Percentiles rank a stretch among this genome's conserved stretches.
phyloP scores from a whole-genome alignment of 1,140 invertebrate species.

The Phortica variegata region DNA sequence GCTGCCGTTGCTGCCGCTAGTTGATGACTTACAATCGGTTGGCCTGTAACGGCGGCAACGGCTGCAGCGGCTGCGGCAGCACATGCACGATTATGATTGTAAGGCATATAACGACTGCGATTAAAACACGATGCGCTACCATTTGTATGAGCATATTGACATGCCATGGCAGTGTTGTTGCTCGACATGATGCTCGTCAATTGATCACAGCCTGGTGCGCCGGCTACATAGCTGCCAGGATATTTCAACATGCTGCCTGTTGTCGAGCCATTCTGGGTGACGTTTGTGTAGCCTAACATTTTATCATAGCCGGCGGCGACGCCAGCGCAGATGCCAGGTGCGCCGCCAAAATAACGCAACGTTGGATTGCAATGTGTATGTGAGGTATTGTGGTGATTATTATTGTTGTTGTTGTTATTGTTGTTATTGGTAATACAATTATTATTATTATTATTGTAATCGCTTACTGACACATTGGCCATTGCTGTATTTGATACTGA shows the following conservation, averaged over 20 bases:
- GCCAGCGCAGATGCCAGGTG: constrained; percentile 5
- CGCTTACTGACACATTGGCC: too few relatives aligned
- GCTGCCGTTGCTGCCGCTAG: constrained; percentile 6
- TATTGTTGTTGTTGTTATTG: not conserved
- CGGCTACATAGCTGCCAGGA: constrained; percentile 11
- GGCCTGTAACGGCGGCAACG: constrained; percentile 18
- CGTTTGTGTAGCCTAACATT: constrained; percentile 22
- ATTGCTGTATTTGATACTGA: too few relatives aligned
- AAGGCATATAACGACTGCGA: constrained; percentile 43
- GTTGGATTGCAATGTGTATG: too few relatives aligned
- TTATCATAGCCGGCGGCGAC: constrained; percentile 1
- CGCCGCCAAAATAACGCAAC: constrained; percentile 6
- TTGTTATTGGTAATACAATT: constrained; percentile 5
- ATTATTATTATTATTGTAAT: too few relatives aligned
- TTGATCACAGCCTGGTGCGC: constrained; percentile 5
- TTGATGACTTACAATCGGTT: constrained; percentile 13
- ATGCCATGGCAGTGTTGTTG: constrained; percentile 7
- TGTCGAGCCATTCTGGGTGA: constrained; percentile 1
- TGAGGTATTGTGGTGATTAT: not conserved
- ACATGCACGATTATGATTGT: constrained; percentile 33
- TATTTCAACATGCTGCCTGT: constrained; percentile 17
- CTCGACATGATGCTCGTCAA: not conserved
- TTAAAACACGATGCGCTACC: constrained; percentile 28
- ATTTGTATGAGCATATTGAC: constrained; percentile 31
- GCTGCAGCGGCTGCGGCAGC: constrained; percentile 22